Base-by-base conservation (phyloP, 1,140 invertebrate genomes). In the Melanaphis sacchari region DNA sequence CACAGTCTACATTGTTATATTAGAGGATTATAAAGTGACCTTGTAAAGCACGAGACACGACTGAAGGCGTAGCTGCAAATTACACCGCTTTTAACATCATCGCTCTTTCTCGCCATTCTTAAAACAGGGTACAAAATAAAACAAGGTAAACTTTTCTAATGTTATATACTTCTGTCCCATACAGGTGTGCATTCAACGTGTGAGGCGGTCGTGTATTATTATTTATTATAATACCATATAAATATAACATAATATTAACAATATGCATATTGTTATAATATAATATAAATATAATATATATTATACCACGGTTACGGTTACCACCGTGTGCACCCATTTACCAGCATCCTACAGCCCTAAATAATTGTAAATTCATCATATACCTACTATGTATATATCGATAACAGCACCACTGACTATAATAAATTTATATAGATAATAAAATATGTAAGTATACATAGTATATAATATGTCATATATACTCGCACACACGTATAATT, bases 111-210 rank as follows among this genome's bases (percentile, higher is more conserved):
- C 18, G 18, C 22, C 41, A 38, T 5, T 82, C 66, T 43, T 38
- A n/a, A 91, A 91, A 91, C 76, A 91, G 90, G 90, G 90, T 91
- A 91, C 66, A 54, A n/a, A 91, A 76, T 18, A 76, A n/a, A n/a
- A n/a, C n/a, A 91, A 91, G 90, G 90, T 91, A 91, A 82, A 46
- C n/a, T 54, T n/a, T n/a, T 52, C 46, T 49, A 43, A 66, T n/a
- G 15, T 66, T 76, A 59, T 31, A 76, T n/a, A 76, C 46, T n/a
- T n/a, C 9, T 46, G n/a, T n/a, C 8, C 24, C 24, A 11, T 11
- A 84, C 36, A 82, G 76, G 1, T 40, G 24, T 40, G 31, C 54
- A 7, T 26, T n/a, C 59, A 6, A 18, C 59, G 59, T n/a, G 11
- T 76, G 59, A n/a, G 59, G 31, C 59, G 59, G 31, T 76, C 31